Base-by-base conservation (phyloP, 2,113 vertebrate genomes). In the Lampris incognitus region DNA sequence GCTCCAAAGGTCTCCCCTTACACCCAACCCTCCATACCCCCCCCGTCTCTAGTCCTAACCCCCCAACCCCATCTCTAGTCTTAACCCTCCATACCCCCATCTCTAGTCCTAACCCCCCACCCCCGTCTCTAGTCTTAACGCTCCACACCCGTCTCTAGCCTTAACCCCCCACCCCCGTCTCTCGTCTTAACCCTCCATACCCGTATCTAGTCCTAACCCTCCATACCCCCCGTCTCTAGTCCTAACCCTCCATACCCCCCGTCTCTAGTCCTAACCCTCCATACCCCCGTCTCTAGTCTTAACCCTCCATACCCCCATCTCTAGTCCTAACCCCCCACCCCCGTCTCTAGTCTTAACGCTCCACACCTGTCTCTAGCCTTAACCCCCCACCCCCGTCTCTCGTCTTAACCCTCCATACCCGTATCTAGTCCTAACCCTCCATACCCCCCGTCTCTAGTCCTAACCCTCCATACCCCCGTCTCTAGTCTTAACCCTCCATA, bases 11-110 rank as follows among this genome's bases (percentile, higher is more conserved):
- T 58, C 77, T 65, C 74, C 79, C 78, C 66, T 80, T 61, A 44
- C 10, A n/a, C 60, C 42, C 80, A 58, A 52, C 56, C 71, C 65
- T 80, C 78, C 81, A 84, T 6, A 80, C 76, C 86, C 84, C 89
- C 63, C 64, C 58, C 24, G 0, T 24, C 24, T 24, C 24, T 24
- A 24, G 24, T 24, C 24, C 24, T 24, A 24, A 24, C 24, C 24
- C 24, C 24, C 24, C 24, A 24, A 24, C 24, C 24, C 24, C 9
- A 51, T 24, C 46, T 1, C 6, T 11, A 24, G 24, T 24, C 55
- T 55, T 13, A 55, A 13, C 9, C 52, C 9, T 48, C 41, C 61
- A 41, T 2, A 11, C n/a, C 41, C 42, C 61, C 24, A 24, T 24
- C 24, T 24, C 24, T 24, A 24, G 24, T 24, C 24, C 24, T 24